Base-by-base conservation (phyloP, 2,797 vertebrate species). In the Acestrorhynchus altus region DNA sequence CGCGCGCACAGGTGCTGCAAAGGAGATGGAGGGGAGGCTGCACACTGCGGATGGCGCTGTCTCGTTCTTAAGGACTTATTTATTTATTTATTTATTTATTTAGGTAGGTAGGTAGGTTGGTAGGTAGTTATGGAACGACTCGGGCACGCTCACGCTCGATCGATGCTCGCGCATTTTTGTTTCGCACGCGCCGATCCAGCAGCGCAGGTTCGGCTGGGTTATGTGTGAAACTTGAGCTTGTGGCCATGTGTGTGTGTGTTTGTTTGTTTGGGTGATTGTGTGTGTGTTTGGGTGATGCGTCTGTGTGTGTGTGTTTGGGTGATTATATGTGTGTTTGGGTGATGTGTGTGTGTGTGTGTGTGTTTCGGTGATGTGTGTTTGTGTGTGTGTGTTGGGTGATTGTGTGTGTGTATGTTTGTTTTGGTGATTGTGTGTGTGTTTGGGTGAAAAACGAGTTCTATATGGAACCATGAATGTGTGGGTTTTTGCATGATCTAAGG, bases 31-130 rank as follows among this genome's bases (percentile, higher is more conserved):
- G 87, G 15, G 42, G 83, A 88, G 84, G 87, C 88, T 89, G 83
- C 86, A 89, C 87, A 93, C 90, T 93, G 92, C 92, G 86, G 92
- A 93, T 92, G 91, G 92, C 90, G 92, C 91, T 76, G 75, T 90
- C 88, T 87, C 80, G 80, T 84, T 84, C 79, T 77, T 83, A 87
- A 35, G 90, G 90, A 90, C 87, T 89, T 90, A 86, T 86, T 90
- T 88, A 90, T 88, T 89, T 90, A 85, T 90, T 84, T 87, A 0
- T 11, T 16, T 39, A 18, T 39, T 18, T 39, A 8, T 39, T 28
- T n/a, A n/a, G n/a, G n/a, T n/a, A n/a, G n/a, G n/a, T n/a, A n/a
- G n/a, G n/a, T n/a, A n/a, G n/a, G n/a, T n/a, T n/a, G n/a, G n/a
- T n/a, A n/a, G n/a, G n/a, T n/a, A 16, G 4, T 60, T 60, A 10